A percentile compares a stretch with the other conserved stretches of the same genome.
These are phyloP conservation scores for Lampris incognitus DNA, from an alignment of 2,113 vertebrate genomes.

Conservation along the genomic window DNA sequence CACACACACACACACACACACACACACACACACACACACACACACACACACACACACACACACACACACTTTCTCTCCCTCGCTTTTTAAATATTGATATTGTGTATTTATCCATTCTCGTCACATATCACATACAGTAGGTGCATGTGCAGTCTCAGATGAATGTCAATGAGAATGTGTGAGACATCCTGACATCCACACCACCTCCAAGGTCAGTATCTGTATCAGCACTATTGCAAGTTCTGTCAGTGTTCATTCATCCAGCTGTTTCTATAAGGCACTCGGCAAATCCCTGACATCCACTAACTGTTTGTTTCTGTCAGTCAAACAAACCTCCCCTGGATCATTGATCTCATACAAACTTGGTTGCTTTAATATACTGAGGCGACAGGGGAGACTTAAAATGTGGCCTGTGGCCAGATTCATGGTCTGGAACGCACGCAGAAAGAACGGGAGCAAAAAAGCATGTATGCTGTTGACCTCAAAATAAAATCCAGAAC, in stretches of 20 bases:
- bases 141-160: constrained; percentile 49
- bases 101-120: constrained; percentile 66
- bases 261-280: constrained; percentile 34
- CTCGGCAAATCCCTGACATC: constrained; percentile 35
- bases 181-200: constrained; percentile 67
- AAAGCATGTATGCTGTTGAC: neutral
- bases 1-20: constrained; percentile 7
- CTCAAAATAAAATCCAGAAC: too few species aligned
- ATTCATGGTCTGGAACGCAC: constrained; percentile 2
- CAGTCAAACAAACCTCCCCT: constrained; percentile 56
- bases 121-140: constrained; percentile 83
- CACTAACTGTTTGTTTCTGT: constrained; percentile 53
- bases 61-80: constrained; percentile 4
- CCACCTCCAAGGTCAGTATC: constrained; percentile 75
- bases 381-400: constrained; percentile 10
- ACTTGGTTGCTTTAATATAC: constrained; percentile 18
- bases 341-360: constrained; percentile 32
- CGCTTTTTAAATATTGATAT: constrained; percentile 71
- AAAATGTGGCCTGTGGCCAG: neutral
- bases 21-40: neutral
- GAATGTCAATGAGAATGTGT: constrained; percentile 71
- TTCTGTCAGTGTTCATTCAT: constrained; percentile 51
- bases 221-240: constrained; percentile 53
- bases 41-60: constrained; percentile 30
- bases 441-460: neutral